Base-by-base conservation (phyloP, 1,140 invertebrate species). In the Xylocopa sonorina region DNA sequence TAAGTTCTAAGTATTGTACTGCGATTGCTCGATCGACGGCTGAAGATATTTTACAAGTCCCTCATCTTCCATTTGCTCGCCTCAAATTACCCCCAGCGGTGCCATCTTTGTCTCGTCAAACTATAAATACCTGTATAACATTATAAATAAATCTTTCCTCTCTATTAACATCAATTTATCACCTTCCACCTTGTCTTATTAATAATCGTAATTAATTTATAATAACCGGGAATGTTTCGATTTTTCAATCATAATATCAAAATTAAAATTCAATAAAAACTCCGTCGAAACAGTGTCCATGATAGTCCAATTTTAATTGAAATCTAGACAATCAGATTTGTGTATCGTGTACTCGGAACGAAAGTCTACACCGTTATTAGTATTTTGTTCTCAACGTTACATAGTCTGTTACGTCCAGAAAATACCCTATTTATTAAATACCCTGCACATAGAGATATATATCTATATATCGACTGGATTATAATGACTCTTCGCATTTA, bases 381-480 rank as follows among this genome's bases (percentile, higher is more conserved):
- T 29, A 16, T 38, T 24, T n/a, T 18, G 10, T 7, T 50, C 34
- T 3, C 6, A 34, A 29, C 21, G 1, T 18, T 27, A 6, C 10
- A 3, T 18, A 38, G 29, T 38, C n/a, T 64, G 0, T 41, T 16
- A 38, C 16, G 16, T 34, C 64, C 74, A 77, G 53, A 41, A 77
- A 77, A 77, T 50, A 58, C 53, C 2, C 51, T 77, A 77, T 68
- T 77, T 77, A 77, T 77, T 68, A 77, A 77, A 77, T 58, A 77
- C n/a, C 29, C 38, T 57, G 73, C 58, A 43, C 21, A 51, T 27
- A 29, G 32, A n/a, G n/a, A n/a, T n/a, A n/a, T n/a, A n/a, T n/a
- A n/a, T n/a, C n/a, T n/a, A n/a, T n/a, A n/a, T 9, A 51, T 51
- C 18, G 27, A 51, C 18, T 21, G 32, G 3, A 72, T 6, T 62